phyloP scores from a whole-genome alignment of 2,797 vertebrate genomes.

The Pristis pectinata region DNA sequence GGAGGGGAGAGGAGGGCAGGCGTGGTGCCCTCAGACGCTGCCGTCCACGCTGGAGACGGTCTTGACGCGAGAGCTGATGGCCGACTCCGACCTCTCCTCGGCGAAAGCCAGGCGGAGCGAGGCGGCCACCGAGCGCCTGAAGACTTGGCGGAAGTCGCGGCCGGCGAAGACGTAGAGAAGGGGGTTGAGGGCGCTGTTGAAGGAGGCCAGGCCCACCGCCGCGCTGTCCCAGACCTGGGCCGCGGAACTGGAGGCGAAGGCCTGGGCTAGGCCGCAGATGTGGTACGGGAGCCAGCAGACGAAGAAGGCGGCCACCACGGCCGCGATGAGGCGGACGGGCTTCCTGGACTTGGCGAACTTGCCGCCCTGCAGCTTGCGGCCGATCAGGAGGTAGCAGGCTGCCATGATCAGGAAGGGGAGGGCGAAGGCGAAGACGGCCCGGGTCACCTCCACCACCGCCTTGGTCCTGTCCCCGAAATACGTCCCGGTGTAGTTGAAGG shows the following conservation, averaged over 20 bases:
- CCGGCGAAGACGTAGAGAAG: constrained; percentile 87
- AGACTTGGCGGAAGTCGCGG: constrained; percentile 77
- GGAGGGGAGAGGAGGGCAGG: too few species aligned
- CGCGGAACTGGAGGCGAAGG: accelerated
- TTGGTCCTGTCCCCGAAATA: too few species aligned
- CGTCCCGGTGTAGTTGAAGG: accelerated
- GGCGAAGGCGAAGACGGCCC: background rate
- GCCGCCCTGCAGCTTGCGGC: background rate
- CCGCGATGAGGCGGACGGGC: constrained; percentile 80
- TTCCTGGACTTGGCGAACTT: constrained; percentile 48
- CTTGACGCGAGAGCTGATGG: background rate
- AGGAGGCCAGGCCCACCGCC: constrained; percentile 64
- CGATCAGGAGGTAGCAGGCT: background rate
- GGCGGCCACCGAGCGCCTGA: constrained; percentile 71
- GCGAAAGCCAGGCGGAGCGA: background rate
- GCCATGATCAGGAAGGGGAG: background rate
- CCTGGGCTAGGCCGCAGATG: constrained; percentile 58
- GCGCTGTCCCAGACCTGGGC: constrained; percentile 62
- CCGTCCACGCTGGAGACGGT: background rate
- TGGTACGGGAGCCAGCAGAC: constrained; percentile 85
- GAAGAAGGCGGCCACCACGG: constrained; percentile 80
- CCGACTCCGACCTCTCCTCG: background rate
- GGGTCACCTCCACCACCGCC: background rate
- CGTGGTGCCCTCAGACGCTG: background rate
- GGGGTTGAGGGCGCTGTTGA: constrained; percentile 92